A percentile compares a stretch with the other conserved stretches of the same genome.
phyloP scores from a whole-genome alignment of 2,113 vertebrate genomes.

The Megaceryle torquata region DNA sequence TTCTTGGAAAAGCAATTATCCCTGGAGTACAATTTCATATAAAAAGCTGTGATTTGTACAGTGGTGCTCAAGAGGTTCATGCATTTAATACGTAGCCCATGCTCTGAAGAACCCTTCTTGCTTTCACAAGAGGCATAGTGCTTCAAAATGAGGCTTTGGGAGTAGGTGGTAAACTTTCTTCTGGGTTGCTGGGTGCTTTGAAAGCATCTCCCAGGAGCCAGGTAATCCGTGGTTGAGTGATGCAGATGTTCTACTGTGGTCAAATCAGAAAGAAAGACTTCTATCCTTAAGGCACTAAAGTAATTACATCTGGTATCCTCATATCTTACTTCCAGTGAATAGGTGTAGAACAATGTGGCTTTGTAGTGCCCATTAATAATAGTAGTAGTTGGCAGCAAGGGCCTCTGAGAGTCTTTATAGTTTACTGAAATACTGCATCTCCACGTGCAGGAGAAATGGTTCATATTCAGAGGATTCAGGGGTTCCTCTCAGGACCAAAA shows the following conservation, averaged over 20 bases:
- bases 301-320: conserved; percentile 48
- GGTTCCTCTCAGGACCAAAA: neutral
- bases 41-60: neutral
- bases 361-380: conserved; percentile 39
- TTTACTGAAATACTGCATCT: neutral
- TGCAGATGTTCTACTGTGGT: conserved; percentile 63
- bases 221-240: neutral
- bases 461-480: neutral
- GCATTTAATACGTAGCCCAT: neutral
- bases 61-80: neutral
- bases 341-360: conserved; percentile 39
- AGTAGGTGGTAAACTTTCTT: conserved; percentile 46
- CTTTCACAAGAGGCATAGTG: neutral
- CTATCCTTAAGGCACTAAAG: conserved; percentile 34
- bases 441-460: neutral
- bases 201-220: conserved; percentile 38
- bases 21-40: neutral
- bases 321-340: conserved; percentile 50
- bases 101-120: neutral
- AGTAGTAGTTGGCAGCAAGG: neutral
- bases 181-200: conserved; percentile 54
- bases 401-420: neutral
- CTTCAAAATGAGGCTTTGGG: neutral
- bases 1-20: neutral
- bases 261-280: conserved; percentile 62